Percentiles rank a stretch among this genome's conserved stretches.
Conservation (phyloP, 2,888 invertebrate species). For the Andricus curvator region DNA sequence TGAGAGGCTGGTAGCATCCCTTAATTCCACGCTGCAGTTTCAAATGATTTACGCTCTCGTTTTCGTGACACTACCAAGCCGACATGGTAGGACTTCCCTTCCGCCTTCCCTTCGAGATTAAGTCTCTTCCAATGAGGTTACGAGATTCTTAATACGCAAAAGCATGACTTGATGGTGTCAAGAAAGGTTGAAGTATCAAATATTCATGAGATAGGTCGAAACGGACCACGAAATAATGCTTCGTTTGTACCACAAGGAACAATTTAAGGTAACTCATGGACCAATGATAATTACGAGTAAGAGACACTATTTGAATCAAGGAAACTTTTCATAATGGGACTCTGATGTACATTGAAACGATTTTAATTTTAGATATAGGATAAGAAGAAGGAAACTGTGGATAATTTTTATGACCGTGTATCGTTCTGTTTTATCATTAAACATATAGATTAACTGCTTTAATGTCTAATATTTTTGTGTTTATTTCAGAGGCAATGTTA, state of each 20-base stretch:
- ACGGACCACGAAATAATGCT: neutral
- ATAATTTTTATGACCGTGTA: too few species aligned
- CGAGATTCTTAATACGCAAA: slow-evolving; percentile 61
- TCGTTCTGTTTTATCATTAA: too few species aligned
- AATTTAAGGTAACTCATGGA: neutral
- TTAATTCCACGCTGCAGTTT: slow-evolving; percentile 69
- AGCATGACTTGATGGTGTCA: slow-evolving; percentile 28
- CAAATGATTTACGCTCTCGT: slow-evolving; percentile 70
- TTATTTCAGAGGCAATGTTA: too few species aligned
- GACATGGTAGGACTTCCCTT: slow-evolving; percentile 60
- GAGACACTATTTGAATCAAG: neutral
- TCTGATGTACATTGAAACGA: too few species aligned
- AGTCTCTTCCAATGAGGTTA: slow-evolving; percentile 60
- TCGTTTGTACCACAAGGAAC: neutral
- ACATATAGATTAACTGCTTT: too few species aligned
- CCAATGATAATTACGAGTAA: neutral
- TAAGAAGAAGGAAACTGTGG: too few species aligned
- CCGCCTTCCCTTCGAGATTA: slow-evolving; percentile 54
- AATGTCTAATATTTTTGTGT: too few species aligned
- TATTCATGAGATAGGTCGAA: neutral
- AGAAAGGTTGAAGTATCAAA: neutral
- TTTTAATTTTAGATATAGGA: too few species aligned
- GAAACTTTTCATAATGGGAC: neutral
- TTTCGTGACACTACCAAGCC: slow-evolving; percentile 58
- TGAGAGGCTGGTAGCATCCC: slow-evolving; percentile 64